phyloP scores from a whole-genome alignment of 2,888 invertebrate species.

The Ptilodon capucinus region DNA sequence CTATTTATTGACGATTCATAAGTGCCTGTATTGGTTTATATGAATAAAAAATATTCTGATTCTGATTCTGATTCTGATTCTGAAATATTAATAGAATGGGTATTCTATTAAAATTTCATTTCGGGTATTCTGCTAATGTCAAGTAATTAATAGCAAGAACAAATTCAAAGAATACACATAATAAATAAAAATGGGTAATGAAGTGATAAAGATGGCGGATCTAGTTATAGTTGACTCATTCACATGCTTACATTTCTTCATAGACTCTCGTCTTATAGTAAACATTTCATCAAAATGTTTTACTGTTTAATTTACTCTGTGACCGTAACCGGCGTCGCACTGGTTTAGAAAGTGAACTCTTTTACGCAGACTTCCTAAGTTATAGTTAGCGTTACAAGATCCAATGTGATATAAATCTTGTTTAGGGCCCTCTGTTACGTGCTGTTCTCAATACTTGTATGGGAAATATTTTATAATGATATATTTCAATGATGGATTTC shows the following conservation, averaged over 20 bases:
- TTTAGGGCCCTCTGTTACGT: constrained; percentile 17
- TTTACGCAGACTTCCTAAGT: constrained; percentile 38
- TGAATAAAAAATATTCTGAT: too few relatives aligned
- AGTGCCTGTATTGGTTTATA: too few relatives aligned
- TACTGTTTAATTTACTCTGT: constrained; percentile 15
- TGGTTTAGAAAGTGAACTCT: constrained; percentile 55
- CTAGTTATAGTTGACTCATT: too few relatives aligned
- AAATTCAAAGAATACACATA: too few relatives aligned
- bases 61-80: too few relatives aligned
- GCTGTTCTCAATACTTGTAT: neutral
- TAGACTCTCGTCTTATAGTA: neutral
- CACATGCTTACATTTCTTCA: neutral
- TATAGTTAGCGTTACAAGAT: constrained; percentile 28
- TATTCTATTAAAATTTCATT: too few relatives aligned
- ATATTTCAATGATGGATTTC: neutral
- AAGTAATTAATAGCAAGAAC: too few relatives aligned
- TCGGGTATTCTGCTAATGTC: too few relatives aligned
- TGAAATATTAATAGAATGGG: too few relatives aligned
- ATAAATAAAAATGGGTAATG: too few relatives aligned
- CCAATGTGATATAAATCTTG: constrained; percentile 17
- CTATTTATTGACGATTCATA: too few relatives aligned
- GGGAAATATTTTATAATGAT: neutral
- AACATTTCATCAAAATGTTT: neutral
- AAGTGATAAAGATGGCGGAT: too few relatives aligned
- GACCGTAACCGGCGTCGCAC: constrained; percentile 24